phyloP scores from a whole-genome alignment of 1,140 invertebrate genomes.

The Oscheius sp. region DNA sequence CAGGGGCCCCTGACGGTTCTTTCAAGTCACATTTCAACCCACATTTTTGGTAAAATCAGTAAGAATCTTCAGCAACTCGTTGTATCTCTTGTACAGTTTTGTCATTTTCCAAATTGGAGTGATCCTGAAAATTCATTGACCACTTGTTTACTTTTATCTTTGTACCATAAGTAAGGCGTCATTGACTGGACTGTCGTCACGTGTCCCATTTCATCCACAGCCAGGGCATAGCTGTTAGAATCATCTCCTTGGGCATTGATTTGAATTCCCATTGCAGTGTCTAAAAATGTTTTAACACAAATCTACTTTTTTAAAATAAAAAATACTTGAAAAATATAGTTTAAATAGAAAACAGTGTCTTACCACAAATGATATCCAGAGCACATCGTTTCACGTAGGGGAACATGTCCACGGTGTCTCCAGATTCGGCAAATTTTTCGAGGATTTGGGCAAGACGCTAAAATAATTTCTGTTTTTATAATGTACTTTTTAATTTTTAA shows the following conservation, averaged over 20 bases:
- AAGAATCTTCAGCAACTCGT: neutral
- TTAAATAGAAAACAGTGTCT: neutral
- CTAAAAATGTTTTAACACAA: constrained; percentile 26
- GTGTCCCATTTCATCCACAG: constrained; percentile 68
- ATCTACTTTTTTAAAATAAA: constrained; percentile 1
- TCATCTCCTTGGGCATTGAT: constrained; percentile 71
- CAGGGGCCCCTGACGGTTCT: too few relatives aligned
- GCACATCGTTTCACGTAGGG: constrained; percentile 76
- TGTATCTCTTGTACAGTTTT: too few relatives aligned
- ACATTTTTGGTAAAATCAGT: constrained; percentile 24
- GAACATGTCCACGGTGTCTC: constrained; percentile 73
- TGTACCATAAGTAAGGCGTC: constrained; percentile 51
- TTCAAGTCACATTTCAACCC: too few relatives aligned
- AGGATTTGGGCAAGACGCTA: constrained; percentile 71
- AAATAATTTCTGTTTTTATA: too few relatives aligned
- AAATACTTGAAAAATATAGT: neutral
- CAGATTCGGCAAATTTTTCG: constrained; percentile 64
- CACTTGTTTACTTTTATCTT: constrained; percentile 70
- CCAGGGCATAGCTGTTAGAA: constrained; percentile 74
- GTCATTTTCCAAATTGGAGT: neutral
- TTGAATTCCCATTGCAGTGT: constrained; percentile 78
- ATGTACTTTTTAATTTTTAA: too few relatives aligned
- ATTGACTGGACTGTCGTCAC: constrained; percentile 51
- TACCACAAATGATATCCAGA: constrained; percentile 78
- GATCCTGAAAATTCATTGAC: neutral